These are phyloP conservation scores for Liasis olivaceus DNA, from an alignment of 2,797 vertebrate genomes.

Conservation along the genomic window DNA sequence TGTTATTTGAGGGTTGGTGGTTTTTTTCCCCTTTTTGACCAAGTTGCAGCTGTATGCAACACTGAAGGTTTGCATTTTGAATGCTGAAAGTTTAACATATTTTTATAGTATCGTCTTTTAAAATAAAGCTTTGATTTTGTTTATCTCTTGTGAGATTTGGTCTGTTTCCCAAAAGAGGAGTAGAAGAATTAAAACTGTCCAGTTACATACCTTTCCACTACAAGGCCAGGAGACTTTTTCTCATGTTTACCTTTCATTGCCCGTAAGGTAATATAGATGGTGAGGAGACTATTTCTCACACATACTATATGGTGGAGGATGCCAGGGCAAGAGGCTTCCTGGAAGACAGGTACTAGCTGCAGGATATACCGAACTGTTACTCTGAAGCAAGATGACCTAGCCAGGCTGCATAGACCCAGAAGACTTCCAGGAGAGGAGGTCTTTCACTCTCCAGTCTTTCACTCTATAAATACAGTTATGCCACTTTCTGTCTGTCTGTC, in stretches of 20 bases:
- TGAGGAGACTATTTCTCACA: neutral
- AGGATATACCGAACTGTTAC: too few species aligned
- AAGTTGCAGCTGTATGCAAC: neutral
- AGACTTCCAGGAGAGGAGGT: too few species aligned
- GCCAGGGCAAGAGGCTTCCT: too few species aligned
- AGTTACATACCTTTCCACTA: neutral
- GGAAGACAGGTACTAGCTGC: too few species aligned
- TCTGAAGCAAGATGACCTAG: too few species aligned
- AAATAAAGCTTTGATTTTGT: neutral
- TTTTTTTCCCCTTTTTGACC: neutral
- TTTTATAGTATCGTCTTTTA: neutral
- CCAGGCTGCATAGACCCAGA: too few species aligned
- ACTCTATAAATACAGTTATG: too few species aligned
- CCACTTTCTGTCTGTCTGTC: too few species aligned
- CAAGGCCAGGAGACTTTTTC: neutral
- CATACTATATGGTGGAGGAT: neutral
- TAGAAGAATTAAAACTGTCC: neutral
- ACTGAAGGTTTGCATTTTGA: neutral
- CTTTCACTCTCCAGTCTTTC: too few species aligned
- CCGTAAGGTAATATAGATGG: neutral
- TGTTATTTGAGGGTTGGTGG: neutral
- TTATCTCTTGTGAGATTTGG: neutral
- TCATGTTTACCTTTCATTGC: neutral
- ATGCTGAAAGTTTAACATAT: neutral
- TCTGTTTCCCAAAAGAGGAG: neutral